Base-by-base conservation (phyloP, 2,888 invertebrate species). In the Pherbina coryleti region DNA sequence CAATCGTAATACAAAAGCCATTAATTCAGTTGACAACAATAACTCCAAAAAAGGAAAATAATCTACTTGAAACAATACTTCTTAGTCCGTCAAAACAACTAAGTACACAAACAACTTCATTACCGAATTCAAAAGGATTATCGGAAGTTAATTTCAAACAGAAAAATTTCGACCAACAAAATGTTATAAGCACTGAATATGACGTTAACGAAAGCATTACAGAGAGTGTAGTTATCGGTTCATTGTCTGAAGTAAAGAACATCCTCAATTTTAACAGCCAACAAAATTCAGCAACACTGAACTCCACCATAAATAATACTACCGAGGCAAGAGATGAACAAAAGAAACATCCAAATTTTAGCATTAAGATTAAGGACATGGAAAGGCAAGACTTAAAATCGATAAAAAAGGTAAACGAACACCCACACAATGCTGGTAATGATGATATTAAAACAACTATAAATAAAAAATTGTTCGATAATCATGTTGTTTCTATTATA, bases 391-490 rank as follows among this genome's bases (percentile, higher is more conserved):
- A 82, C 79, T 66, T 78, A 14, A 80, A 82, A 71, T 77, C 81
- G 75, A 76, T 53, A 75, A 70, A 9, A 14, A 69, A 14, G 9
- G 28, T 17, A 28, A 11, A 69, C 25, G 28, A 51, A 11, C 44
- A 25, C 11, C 64, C 64, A 49, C 83, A 80, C 14, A 81, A 82
- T 79, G 83, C 82, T 74, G 89, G 89, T 4, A 90, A 89, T 81
- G 90, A 90, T 82, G 89, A 89, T n/a, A 81, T 85, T 14, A 90
- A 90, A 81, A 79, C 83, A 57, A 89, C 88, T 53, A 86, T 84
- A 73, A 89, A 89, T 81, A 90, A 90, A 77, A 89, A 90, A 82
- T 82, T 88, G 77, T 81, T 85, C 49, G 86, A 88, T 78, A 87
- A 87, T 73, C 86, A 87, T 78, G 88, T 83, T 79, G 17, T 3